A percentile compares a stretch with the other conserved stretches of the same genome.
Conservation (phyloP, 2,113 vertebrate genomes). For the Esox niger region DNA sequence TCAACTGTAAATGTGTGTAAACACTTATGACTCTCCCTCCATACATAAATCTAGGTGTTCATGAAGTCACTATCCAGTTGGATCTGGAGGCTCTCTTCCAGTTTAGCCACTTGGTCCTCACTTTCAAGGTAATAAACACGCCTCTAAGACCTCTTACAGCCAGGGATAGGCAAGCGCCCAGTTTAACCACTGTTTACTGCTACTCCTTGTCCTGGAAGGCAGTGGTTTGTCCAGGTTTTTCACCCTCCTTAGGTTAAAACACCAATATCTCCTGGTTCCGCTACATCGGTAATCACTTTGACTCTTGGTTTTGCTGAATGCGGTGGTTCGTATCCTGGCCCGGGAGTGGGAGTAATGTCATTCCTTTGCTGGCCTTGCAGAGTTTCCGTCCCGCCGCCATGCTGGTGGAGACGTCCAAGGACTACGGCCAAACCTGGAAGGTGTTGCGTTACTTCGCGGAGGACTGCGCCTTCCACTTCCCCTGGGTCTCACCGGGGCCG, state of each 20-base stretch:
- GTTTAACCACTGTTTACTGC: no score
- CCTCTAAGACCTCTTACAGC: no score
- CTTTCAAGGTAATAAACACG: constrained; percentile 81
- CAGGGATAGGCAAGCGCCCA: no score
- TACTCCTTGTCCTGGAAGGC: no score
- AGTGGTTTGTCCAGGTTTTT: no score
- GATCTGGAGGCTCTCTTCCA: constrained; percentile 86
- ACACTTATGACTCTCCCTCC: neutral
- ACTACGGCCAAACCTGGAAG: constrained; percentile 85
- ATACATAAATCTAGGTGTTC: constrained; percentile 72
- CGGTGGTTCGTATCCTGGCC: neutral
- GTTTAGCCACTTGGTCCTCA: constrained; percentile 89
- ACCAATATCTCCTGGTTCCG: no score
- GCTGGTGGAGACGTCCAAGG: constrained; percentile 83
- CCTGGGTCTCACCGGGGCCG: constrained; percentile 65
- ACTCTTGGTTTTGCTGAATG: no score
- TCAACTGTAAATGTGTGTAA: neutral
- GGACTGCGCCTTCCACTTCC: constrained; percentile 79
- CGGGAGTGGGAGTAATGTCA: constrained; percentile 44
- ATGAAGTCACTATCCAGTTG: constrained; percentile 83
- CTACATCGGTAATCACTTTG: no score
- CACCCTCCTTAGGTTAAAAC: no score
- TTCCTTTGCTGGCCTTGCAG: constrained; percentile 52
- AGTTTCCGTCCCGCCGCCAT: constrained; percentile 88
- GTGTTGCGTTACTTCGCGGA: constrained; percentile 83